Base-by-base conservation (phyloP, 2,797 vertebrate species). In the Muscicapa striata region DNA sequence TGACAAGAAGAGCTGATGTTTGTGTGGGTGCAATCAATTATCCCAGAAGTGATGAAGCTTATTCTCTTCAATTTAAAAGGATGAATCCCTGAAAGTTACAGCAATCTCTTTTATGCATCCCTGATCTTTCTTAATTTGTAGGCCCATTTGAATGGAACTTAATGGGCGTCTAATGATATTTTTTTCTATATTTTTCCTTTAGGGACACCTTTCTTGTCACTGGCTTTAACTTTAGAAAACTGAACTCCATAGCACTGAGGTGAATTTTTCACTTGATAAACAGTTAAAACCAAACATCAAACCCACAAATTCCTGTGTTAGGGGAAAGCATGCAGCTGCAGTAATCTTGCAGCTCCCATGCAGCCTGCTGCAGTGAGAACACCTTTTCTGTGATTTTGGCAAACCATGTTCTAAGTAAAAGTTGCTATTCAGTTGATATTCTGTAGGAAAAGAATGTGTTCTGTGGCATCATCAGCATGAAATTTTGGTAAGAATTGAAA, bases 381-480 rank as follows among this genome's bases (percentile, higher is more conserved):
- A 78, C 76, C 87, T 82, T 13, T 75, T 29, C 43, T 79, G 57
- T 58, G 45, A 54, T 84, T 93, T 92, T 87, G 88, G 67, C 85
- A 90, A 81, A 51, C 59, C 73, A 7, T 74, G 82, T 89, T 86
- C 96, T 89, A 66, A 96, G 83, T 87, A 40, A 84, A 95, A 93
- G 72, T 91, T 92, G 83, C 34, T 48, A 80, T 64, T 83, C 84
- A 89, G 41, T 82, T 73, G 52, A 94, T 97, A 78, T 90, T 96
- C 94, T 96, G 83, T 11, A 92, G 95, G 93, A 93, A 97, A 96
- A 81, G 18, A 75, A 89, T 72, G 87, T 94, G 85, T 94, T 96
- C 94, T 93, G 6, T 93, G 96, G 94, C 87, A 94, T 92, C 94
- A 97, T 91, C 96, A 96, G 91, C 95, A 84, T 89, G 95, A 95